Evolutionary conservation across 2,113 vertebrate species (phyloP).

Genomic region (Dendropsophus ebraccatus): DNA sequence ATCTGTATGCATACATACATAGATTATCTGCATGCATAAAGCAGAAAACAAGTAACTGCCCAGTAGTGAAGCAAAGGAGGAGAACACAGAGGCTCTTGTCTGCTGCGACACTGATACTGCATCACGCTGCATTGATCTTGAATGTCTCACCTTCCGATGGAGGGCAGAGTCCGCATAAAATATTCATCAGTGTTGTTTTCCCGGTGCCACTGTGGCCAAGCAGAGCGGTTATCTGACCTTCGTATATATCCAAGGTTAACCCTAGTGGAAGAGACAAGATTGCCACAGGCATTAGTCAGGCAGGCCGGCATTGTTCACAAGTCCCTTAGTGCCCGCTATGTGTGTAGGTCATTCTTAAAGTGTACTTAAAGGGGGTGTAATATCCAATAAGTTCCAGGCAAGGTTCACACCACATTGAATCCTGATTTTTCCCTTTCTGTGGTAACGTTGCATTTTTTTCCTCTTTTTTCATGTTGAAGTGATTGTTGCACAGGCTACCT

Average conservation of each 20-base stretch:
- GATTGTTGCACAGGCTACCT: too few species aligned
- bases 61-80: background rate
- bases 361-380: too few species aligned
- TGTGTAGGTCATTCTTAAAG: background rate
- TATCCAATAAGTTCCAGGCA: too few species aligned
- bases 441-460: too few species aligned
- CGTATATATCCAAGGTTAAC: slow-evolving; percentile 94
- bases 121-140: slow-evolving; percentile 10
- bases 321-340: background rate
- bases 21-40: too few species aligned
- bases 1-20: too few species aligned
- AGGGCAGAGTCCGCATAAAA: slow-evolving; percentile 91
- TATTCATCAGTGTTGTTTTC: slow-evolving; percentile 95
- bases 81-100: background rate
- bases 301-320: background rate
- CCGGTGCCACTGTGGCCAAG: slow-evolving; percentile 95
- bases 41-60: background rate
- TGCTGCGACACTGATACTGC: background rate
- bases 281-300: background rate
- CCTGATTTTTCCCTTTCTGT: too few species aligned
- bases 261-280: slow-evolving; percentile 70
- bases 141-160: slow-evolving; percentile 79
- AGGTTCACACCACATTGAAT: too few species aligned
- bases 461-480: too few species aligned
- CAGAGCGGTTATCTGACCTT: slow-evolving; percentile 95